Evolutionary conservation across 2,888 invertebrate species (phyloP), one percentile per base, ranked within the genome.

Genomic region (Elmis aenea): DNA sequence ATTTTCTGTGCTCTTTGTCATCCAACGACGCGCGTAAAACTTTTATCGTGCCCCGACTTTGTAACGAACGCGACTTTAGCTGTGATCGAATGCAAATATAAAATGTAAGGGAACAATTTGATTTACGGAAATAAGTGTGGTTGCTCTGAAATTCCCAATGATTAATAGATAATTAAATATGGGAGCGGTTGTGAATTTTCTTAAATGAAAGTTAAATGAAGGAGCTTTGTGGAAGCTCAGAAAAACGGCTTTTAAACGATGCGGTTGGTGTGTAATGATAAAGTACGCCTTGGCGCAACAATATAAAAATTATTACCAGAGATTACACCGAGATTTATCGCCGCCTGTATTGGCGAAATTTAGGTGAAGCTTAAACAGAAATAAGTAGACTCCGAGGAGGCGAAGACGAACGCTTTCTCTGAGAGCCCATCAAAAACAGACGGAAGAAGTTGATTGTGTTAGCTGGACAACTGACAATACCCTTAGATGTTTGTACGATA

Each of bases 401-500:
- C 32, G 21, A 32, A 28, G 33, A 22, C 41, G 24, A 34, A 27
- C 33, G 37, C 38, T 42, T 43, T 38, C 41, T 39, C 42, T 34
- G 28, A 34, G 34, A 42, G 25, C 30, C 32, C 35, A 42, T 48
- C 46, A 45, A 41, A 35, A 43, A 32, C 48, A 51, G 46, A 33
- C 48, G 50, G 50, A 50, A 48, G 45, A 42, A 47, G 47, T 46
- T 47, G 51, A 47, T 51, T 47, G 48, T 47, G 47, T 44, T 48
- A 45, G 39, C 32, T 38, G 36, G 38, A 29, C 33, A 18, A 36
- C 38, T 42, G 44, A 41, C 46, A 45, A 45, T 46, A 41, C 45
- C 36, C 28, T 46, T 42, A 38, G 46, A 46, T 45, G 38, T 46
- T 38, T 39, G 30, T 30, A 27, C 38, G 38, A 44, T 46, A 43